Evolutionary conservation across 2,888 invertebrate species (phyloP), one percentile per base, ranked within the genome.

Genomic region (Eristalis arbustorum): DNA sequence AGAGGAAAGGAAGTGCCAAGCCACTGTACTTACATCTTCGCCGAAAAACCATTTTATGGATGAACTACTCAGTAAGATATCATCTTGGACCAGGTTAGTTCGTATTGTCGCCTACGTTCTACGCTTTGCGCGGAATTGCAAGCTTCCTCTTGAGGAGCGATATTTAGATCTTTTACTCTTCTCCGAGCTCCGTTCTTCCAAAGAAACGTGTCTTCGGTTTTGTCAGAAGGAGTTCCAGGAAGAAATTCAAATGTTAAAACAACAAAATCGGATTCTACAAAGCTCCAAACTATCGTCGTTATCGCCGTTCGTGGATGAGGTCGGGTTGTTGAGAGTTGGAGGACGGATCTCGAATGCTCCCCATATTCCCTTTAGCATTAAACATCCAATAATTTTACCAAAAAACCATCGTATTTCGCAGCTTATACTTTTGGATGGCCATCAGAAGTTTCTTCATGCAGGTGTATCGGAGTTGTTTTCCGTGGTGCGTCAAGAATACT

Each of bases 401-500:
- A 61, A 42, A 34, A 13, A 34, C 18, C 42, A 68, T 22, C 18
- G 13, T 4, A 23, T 28, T 18, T 49, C 40, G 0, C 11, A 74
- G 3, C 23, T 66, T 3, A 37, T 74, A 3, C n/a, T 74, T 28
- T 14, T 3, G 31, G 59, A 59, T 3, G 59, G 25, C 3, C 25
- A 59, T 11, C 3, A 10, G 13, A 59, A 6, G 25, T 25, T 28
- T 8, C 25, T 81, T 25, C 71, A 81, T 64, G 57, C 59, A 14
- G 66, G 76, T 13, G 56, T 66, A 1, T 59, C 75, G 4, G 22
- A 13, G 22, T 31, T 82, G n/a, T 37, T 76, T 5, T 25, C 59
- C 18, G 18, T 71, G 10, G 10, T 76, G 22, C 75, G 74, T 13
- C 74, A 71, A 66, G 25, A 69, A 13, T 82, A 57, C 23, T 71